Evolutionary conservation across 2,888 invertebrate genomes (phyloP), one percentile per base, ranked within the genome.

Genomic region (Thereva nobilitata): DNA sequence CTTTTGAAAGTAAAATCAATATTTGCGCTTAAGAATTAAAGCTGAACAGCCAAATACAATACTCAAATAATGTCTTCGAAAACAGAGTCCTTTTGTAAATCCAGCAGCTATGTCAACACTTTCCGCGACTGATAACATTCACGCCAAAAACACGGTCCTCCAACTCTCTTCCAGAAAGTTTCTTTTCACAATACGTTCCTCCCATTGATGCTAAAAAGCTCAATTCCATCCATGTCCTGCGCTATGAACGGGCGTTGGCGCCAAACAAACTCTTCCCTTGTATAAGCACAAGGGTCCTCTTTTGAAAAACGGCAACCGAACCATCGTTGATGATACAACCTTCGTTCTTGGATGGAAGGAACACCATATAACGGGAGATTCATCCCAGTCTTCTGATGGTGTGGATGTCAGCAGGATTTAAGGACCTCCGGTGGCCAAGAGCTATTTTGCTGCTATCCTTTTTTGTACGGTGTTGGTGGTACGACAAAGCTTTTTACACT

Each of bases 191-290:
- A 50, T 8, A 40, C 23, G 49, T 61, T 34, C 9, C 35, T 59
- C 50, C 50, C 41, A 61, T 61, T 61, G 61, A 50, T 49, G 61
- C 38, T 10, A 38, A 44, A 66, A 54, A 50, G 63, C 50, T 56
- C 52, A 34, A 23, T 40, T 34, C 9, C 37, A 49, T 35, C 41
- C 42, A 38, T 54, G 63, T 68, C 66, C 56, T 68, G 68, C 68
- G 68, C 68, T 56, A 49, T 66, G 55, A 55, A 64, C 68, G 68
- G 66, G 66, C 68, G 68, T 68, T 68, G 68, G 68, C 68, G 68
- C 66, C 68, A 66, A 66, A 63, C 63, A 47, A 54, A 66, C 63
- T 66, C 61, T 50, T 63, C 52, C 42, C 56, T 56, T 66, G 64
- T 50, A 49, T 64, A 40, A 54, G 55, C 67, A 53, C 53, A 54